phyloP scores from a whole-genome alignment of 2,113 vertebrate species.

The Lepisosteus oculatus region DNA sequence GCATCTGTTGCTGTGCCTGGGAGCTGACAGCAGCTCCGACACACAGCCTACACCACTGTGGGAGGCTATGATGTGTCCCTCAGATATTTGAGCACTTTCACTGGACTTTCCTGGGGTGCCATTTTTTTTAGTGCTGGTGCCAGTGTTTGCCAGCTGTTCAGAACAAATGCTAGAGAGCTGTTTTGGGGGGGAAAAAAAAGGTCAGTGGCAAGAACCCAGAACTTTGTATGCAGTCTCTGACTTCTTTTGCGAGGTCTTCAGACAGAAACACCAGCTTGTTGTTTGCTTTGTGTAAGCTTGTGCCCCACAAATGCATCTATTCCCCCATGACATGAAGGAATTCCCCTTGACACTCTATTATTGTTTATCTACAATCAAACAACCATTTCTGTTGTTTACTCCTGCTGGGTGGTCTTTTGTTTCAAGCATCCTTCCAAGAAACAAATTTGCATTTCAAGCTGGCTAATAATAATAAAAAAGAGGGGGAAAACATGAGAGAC shows the following conservation, averaged over 20 bases:
- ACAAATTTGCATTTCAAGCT: conserved; percentile 55
- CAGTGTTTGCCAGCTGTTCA: conserved; percentile 10
- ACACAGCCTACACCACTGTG: not conserved
- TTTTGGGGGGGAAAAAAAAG: not conserved
- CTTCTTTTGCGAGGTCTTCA: not conserved
- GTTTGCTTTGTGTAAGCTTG: conserved; percentile 21
- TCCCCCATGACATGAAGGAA: conserved; percentile 34
- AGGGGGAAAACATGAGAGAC: conserved; percentile 19
- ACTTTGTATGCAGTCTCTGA: not conserved
- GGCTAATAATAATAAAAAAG: conserved; percentile 40
- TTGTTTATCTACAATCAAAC: conserved; percentile 50
- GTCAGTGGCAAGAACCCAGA: not conserved
- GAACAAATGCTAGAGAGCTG: conserved; percentile 7
- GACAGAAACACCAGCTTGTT: not conserved
- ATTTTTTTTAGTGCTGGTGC: not conserved
- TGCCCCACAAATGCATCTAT: conserved; percentile 20
- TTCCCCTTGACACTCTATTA: conserved; percentile 36
- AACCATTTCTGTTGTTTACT: conserved; percentile 32
- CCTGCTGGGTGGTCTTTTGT: conserved; percentile 50
- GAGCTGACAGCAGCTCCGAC: not conserved
- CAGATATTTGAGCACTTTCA: not conserved
- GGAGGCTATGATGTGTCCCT: not conserved
- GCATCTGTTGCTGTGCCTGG: not conserved
- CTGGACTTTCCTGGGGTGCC: not conserved
- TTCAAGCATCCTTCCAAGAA: conserved; percentile 41